Conservation (phyloP, 2,797 vertebrate species). For the Chiloscyllium punctatum region DNA sequence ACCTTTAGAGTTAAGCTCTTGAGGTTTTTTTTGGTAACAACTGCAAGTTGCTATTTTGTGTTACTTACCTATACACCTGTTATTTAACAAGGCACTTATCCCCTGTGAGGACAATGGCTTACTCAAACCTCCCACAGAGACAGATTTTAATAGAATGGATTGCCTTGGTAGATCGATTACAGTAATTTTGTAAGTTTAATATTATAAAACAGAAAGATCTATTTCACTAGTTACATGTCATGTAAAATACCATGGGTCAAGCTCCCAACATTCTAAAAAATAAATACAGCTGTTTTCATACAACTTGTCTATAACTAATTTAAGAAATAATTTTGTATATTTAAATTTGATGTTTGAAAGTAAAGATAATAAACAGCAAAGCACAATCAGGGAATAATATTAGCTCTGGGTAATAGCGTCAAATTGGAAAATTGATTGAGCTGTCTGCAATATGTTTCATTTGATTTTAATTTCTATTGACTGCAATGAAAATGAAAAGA, state of each 20-base stretch:
- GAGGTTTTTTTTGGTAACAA: neutral
- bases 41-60: neutral
- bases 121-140: neutral
- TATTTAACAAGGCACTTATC: conserved; percentile 2
- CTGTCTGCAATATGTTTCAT: neutral
- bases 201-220: neutral
- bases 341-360: neutral
- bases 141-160: neutral
- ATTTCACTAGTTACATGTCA: neutral
- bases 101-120: neutral
- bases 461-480: neutral
- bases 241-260: neutral
- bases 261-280: neutral
- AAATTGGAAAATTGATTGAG: neutral
- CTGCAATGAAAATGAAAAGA: neutral
- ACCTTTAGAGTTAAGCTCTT: neutral
- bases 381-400: neutral
- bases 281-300: neutral
- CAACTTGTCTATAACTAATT: neutral
- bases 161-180: neutral
- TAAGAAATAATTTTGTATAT: neutral
- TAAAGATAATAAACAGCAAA: neutral
- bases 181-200: neutral
- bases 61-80: neutral
- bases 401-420: neutral